These are phyloP conservation scores for Agrotis puta DNA, from an alignment of 2,888 invertebrate genomes.

Conservation along the genomic window DNA sequence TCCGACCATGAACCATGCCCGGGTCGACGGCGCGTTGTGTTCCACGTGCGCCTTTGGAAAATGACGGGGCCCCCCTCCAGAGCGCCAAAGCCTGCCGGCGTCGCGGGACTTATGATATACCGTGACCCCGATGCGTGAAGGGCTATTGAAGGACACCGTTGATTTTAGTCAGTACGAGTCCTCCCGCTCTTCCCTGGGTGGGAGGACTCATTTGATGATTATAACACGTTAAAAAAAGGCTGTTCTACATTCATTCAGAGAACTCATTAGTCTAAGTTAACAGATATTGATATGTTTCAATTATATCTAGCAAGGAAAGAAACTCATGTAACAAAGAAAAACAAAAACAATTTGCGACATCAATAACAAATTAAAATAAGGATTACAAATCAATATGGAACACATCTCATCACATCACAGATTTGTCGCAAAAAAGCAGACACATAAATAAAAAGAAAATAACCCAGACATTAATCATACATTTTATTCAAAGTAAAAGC, in stretches of 20 bases:
- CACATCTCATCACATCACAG: neutral
- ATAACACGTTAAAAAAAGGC: too few relatives aligned
- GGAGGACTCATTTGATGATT: too few relatives aligned
- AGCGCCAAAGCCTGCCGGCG: too few relatives aligned
- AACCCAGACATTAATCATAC: constrained; percentile 14
- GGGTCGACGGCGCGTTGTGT: too few relatives aligned
- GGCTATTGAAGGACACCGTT: too few relatives aligned
- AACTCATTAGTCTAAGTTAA: neutral
- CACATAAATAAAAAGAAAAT: neutral
- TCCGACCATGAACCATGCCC: too few relatives aligned
- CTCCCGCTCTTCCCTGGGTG: too few relatives aligned
- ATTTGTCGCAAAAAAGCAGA: constrained; percentile 23
- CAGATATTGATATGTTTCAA: neutral
- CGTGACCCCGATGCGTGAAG: too few relatives aligned
- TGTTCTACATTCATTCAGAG: neutral
- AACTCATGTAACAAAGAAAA: neutral
- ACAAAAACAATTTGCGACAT: neutral
- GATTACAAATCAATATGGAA: neutral
- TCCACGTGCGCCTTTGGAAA: too few relatives aligned
- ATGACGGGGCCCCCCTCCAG: too few relatives aligned
- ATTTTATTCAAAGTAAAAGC: constrained; percentile 10
- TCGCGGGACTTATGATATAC: too few relatives aligned
- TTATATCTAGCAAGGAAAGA: neutral
- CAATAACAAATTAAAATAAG: constrained; percentile 21
- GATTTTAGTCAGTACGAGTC: too few relatives aligned